Conservation (phyloP, 2,888 invertebrate species). For the Pinctada fucata region DNA sequence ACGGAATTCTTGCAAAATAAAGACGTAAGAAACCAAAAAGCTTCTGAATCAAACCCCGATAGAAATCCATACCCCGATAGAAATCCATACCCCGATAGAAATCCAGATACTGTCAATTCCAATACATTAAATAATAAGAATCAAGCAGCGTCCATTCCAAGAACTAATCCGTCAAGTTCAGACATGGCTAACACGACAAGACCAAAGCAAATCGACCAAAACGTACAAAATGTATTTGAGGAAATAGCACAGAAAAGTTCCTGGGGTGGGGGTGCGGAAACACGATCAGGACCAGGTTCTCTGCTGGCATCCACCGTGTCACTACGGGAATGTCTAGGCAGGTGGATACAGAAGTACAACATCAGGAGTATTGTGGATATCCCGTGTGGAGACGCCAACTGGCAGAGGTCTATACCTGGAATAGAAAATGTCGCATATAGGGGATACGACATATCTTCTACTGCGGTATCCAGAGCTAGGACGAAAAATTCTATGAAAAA, state of each 20-base stretch:
- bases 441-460: slow-evolving; percentile 3
- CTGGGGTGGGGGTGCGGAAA: slow-evolving; percentile 12
- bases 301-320: not conserved
- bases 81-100: too few species aligned
- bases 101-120: too few species aligned
- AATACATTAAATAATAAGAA: too few species aligned
- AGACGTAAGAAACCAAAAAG: too few species aligned
- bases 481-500: not conserved
- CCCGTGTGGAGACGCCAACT: slow-evolving; percentile 11
- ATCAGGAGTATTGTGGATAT: slow-evolving; percentile 9
- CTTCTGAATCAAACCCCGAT: too few species aligned
- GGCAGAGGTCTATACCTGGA: slow-evolving; percentile 11
- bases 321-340: not conserved
- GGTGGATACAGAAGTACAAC: slow-evolving; percentile 5
- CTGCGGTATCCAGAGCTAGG: slow-evolving; percentile 2
- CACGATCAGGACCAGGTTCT: slow-evolving; percentile 3
- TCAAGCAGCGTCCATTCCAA: too few species aligned
- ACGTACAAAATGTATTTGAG: not conserved
- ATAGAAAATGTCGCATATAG: not conserved
- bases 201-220: too few species aligned
- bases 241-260: not conserved
- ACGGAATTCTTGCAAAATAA: too few species aligned
- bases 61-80: too few species aligned
- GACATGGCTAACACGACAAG: too few species aligned
- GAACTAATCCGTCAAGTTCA: too few species aligned